Conservation (phyloP, 2,888 invertebrate genomes). For the Torymus tubicola region DNA sequence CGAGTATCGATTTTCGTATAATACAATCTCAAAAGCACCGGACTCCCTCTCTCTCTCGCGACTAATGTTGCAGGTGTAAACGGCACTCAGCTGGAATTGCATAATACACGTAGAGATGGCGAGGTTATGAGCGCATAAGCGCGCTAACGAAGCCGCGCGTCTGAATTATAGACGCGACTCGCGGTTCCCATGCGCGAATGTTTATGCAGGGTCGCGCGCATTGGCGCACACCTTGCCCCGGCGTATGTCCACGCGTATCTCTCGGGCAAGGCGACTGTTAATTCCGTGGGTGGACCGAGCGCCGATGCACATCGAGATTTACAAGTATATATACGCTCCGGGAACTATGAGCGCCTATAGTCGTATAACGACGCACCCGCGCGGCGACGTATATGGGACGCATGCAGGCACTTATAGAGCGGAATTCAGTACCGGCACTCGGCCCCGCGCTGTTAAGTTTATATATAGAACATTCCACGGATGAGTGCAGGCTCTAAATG, state of each 20-base stretch:
- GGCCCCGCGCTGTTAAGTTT: too few relatives aligned
- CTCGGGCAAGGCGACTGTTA: slow-evolving; percentile 7
- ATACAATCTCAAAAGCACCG: not conserved
- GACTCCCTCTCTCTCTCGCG: slow-evolving; percentile 21
- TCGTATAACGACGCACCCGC: not conserved
- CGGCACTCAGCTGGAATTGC: slow-evolving; percentile 48
- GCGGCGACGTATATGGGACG: slow-evolving; percentile 32
- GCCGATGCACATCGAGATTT: slow-evolving; percentile 32
- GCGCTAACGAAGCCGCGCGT: slow-evolving; percentile 39
- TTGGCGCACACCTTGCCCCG: slow-evolving; percentile 20
- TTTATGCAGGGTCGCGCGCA: too few relatives aligned
- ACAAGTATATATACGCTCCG: slow-evolving; percentile 13
- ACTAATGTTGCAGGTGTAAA: slow-evolving; percentile 46
- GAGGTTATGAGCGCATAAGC: not conserved
- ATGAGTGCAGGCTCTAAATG: not conserved
- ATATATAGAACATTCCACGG: too few relatives aligned
- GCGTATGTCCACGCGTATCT: slow-evolving; percentile 6
- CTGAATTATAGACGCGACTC: slow-evolving; percentile 45
- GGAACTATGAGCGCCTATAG: not conserved
- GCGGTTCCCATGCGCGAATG: too few relatives aligned
- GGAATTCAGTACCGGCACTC: not conserved
- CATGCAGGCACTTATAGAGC: not conserved
- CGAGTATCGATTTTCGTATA: slow-evolving; percentile 45
- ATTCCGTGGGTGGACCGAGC: slow-evolving; percentile 21
- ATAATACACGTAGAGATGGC: slow-evolving; percentile 32